Base-by-base conservation (phyloP, 2,797 vertebrate genomes). In the Distichodus sexfasciatus region DNA sequence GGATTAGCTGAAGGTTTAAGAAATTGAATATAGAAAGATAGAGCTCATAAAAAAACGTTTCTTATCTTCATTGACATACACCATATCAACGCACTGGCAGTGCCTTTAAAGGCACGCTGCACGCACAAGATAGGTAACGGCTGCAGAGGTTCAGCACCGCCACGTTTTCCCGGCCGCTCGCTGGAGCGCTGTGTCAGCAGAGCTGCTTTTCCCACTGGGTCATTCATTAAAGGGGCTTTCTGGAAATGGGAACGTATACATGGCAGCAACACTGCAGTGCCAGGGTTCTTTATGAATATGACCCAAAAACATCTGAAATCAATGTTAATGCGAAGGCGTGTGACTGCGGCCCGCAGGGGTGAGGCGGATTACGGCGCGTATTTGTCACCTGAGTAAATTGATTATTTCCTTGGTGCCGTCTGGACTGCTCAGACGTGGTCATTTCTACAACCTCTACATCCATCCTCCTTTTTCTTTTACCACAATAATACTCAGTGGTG, bases 111-210 rank as follows among this genome's bases (percentile, higher is more conserved):
- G 28, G 5, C 26, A n/a, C 50, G 12, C 17, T 69, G 46, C 54
- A 29, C 41, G 26, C 11, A 33, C 41, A 55, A 69, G 65, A 65
- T 59, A 60, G 29, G 31, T 12, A 21, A 41, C 28, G 28, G 43
- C 21, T 47, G 41, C 11, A 44, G 44, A 68, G 43, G 46, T 55
- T 63, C 23, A 46, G 43, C 15, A 28, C 63, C 44, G 28, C 29
- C 69, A 24, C 38, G 66, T 46, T 44, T 67, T 71, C 41, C 4
- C 57, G 59, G 46, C 40, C 59, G n/a, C n/a, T n/a, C n/a, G n/a
- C n/a, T n/a, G 50, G 79, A 82, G 77, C 51, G 71, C 71, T 6
- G 55, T 54, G 75, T 82, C 83, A 85, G 79, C 79, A 84, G 36
- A 70, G 69, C 67, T 38, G 57, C 55, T 48, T 35, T 72, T 74